Base-by-base conservation (phyloP, 2,888 invertebrate species). In the Drosophila subquinaria region DNA sequence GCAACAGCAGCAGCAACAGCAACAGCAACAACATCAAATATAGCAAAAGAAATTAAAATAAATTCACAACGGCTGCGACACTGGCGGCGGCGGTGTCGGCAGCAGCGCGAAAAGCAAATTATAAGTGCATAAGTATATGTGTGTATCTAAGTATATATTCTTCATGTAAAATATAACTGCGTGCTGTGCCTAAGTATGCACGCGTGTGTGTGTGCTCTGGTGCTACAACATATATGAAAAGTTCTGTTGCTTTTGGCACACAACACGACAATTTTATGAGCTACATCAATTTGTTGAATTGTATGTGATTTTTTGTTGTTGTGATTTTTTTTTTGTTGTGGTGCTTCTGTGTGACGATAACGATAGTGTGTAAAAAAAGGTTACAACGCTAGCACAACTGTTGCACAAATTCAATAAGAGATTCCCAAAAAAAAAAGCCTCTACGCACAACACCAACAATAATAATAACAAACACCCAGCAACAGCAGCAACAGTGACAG, bases 31-130 rank as follows among this genome's bases (percentile, higher is more conserved):
- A 51, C 30, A 69, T 36, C 43, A 51, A 53, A 40, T 48, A 50
- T 20, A 75, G 51, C 53, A 57, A 60, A 68, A 65, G 61, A 76
- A 75, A 73, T 68, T 71, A 69, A 72, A 75, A 75, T 70, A 43
- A 87, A 84, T 87, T 87, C 74, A 69, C 77, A 50, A 59, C 82
- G 59, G 47, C 53, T n/a, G 35, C 43, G 15, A 40, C 15, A 40
- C 15, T 9, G 40, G 40, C 42, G 42, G 42, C 42, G 35, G 23
- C 61, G 55, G 30, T 8, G 53, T 38, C 56, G 51, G 36, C 61
- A 52, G 36, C 52, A 23, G 60, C 66, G 80, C 66, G 51, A 68
- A 75, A 72, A 67, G 52, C 67, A 50, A 80, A 73, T 69, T 76
- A 79, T 74, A 69, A 75, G 64, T 79, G 53, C 76, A 82, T 59